Evolutionary conservation across 2,888 invertebrate genomes (phyloP).

Genomic region (Xanthostigma xanthostigma): DNA sequence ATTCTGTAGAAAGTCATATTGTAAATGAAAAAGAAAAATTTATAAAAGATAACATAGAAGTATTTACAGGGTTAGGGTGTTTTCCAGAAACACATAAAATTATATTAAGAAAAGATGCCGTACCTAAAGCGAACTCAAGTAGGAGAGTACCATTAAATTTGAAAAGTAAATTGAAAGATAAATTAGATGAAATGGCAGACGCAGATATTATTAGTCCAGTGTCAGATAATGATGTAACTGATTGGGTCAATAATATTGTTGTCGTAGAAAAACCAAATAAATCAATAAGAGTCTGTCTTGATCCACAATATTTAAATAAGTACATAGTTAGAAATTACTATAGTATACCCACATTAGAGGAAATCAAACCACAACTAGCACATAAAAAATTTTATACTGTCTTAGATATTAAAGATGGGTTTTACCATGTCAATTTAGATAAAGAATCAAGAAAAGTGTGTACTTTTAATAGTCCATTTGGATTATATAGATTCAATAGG

Average conservation of each 20-base stretch:
- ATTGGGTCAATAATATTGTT: slow-evolving; percentile 15
- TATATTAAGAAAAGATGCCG: slow-evolving; percentile 4
- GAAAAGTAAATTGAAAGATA: slow-evolving; percentile 2
- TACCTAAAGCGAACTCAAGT: slow-evolving; percentile 3
- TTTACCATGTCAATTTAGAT: slow-evolving; percentile 17
- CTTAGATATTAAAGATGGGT: slow-evolving; percentile 20
- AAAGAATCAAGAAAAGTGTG: slow-evolving; percentile 15
- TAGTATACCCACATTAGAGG: slow-evolving; percentile 14
- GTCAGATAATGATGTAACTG: slow-evolving; percentile 8
- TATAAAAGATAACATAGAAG: slow-evolving; percentile 4
- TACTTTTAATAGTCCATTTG: slow-evolving; percentile 19
- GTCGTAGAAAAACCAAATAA: slow-evolving; percentile 17
- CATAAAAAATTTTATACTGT: slow-evolving; percentile 13
- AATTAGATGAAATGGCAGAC: not conserved
- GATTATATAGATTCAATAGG: slow-evolving; percentile 14
- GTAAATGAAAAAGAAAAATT: slow-evolving; percentile 1
- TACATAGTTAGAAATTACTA: slow-evolving; percentile 12
- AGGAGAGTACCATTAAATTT: slow-evolving; percentile 9
- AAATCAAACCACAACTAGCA: slow-evolving; percentile 11
- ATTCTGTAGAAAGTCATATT: not conserved
- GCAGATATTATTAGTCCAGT: slow-evolving; percentile 8
- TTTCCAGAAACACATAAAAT: slow-evolving; percentile 6
- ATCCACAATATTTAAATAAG: slow-evolving; percentile 16
- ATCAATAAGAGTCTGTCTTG: slow-evolving; percentile 16
- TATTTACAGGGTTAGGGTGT: slow-evolving; percentile 8